phyloP scores from a whole-genome alignment of 2,113 vertebrate species.

The Lipophrys pholis region DNA sequence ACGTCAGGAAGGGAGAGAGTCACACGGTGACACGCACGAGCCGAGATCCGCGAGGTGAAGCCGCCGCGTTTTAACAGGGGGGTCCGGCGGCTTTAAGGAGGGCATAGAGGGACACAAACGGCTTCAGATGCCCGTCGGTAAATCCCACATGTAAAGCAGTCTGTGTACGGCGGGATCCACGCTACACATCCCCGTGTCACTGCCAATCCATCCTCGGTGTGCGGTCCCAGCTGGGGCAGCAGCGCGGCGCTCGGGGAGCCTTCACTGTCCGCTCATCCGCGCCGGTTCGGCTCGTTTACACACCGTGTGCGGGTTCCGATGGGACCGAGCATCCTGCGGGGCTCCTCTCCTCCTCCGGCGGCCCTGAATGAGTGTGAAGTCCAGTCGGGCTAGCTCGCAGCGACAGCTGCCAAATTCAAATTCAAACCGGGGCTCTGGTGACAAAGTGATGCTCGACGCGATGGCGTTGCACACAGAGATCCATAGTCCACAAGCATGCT shows the following conservation, averaged over 20 bases:
- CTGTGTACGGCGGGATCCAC: slow-evolving; percentile 33
- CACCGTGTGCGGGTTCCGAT: slow-evolving; percentile 21
- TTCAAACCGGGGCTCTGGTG: slow-evolving; percentile 46
- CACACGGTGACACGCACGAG: slow-evolving; percentile 28
- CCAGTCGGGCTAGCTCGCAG: slow-evolving; percentile 31
- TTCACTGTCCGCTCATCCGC: slow-evolving; percentile 25
- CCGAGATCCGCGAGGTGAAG: slow-evolving; percentile 17
- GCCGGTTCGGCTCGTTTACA: slow-evolving; percentile 41
- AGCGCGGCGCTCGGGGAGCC: not conserved
- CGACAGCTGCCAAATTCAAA: slow-evolving; percentile 1
- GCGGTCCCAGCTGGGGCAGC: slow-evolving; percentile 3
- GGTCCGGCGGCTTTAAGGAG: slow-evolving; percentile 60
- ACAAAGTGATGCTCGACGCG: slow-evolving; percentile 31
- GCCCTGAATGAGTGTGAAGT: slow-evolving; percentile 25
- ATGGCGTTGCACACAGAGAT: slow-evolving; percentile 1
- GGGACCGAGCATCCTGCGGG: slow-evolving; percentile 59
- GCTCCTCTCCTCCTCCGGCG: slow-evolving; percentile 34
- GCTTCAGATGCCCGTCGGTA: slow-evolving; percentile 25
- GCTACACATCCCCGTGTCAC: slow-evolving; percentile 59
- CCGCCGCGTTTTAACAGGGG: slow-evolving; percentile 45
- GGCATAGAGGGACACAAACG: slow-evolving; percentile 56
- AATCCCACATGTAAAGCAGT: slow-evolving; percentile 55
- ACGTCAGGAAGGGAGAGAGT: slow-evolving; percentile 34
- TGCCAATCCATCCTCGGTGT: slow-evolving; percentile 65
- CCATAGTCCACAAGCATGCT: slow-evolving; percentile 56